phyloP scores from a whole-genome alignment of 2,113 vertebrate species.

The Egretta garzetta region DNA sequence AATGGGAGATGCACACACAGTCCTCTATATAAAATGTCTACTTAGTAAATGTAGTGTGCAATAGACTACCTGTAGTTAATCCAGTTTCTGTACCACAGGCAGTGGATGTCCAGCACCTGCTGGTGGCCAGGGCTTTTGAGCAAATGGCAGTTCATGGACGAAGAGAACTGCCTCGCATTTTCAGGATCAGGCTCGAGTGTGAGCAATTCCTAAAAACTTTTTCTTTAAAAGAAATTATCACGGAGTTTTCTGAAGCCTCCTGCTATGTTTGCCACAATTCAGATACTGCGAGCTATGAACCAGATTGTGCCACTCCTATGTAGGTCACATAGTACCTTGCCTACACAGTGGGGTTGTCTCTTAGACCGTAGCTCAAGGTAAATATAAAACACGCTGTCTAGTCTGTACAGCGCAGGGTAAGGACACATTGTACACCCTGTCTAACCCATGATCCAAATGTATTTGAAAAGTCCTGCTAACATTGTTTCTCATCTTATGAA shows the following conservation, averaged over 20 bases:
- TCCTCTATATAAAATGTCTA: background rate
- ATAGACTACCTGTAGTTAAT: background rate
- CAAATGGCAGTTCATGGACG: background rate
- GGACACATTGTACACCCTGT: fast-evolving
- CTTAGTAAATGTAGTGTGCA: background rate
- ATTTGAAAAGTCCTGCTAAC: background rate
- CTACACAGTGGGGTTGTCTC: background rate
- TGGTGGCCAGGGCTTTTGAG: background rate
- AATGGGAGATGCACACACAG: background rate
- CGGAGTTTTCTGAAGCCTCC: background rate
- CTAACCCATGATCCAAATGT: background rate
- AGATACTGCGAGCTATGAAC: background rate
- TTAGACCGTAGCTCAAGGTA: background rate
- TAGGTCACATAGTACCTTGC: constrained; percentile 21
- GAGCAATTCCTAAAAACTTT: background rate
- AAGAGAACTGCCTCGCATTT: background rate
- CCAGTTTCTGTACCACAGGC: background rate
- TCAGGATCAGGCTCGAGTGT: background rate
- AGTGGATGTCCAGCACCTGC: background rate
- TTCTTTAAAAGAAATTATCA: background rate
- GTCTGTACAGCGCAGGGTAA: background rate
- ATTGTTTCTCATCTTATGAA: background rate
- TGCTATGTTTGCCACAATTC: background rate
- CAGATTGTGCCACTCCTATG: constrained; percentile 11
- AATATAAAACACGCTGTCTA: background rate